Evolutionary conservation across 2,797 vertebrate genomes (phyloP).

Genomic region (Petrocephalus sullivani): DNA sequence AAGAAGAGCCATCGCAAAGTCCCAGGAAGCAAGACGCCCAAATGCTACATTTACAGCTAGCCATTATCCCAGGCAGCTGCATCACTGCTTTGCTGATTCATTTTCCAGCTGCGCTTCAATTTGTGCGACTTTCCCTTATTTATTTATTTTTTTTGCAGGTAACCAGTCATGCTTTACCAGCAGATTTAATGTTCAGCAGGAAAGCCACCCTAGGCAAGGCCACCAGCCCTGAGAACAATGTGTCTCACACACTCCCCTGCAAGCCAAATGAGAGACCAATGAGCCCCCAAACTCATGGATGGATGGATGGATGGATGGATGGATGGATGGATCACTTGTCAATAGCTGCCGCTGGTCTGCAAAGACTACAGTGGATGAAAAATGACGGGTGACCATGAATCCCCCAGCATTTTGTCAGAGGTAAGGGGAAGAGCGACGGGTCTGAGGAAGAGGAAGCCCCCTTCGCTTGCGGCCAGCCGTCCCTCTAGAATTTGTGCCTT

Average conservation of each 20-base stretch:
- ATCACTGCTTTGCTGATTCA: neutral
- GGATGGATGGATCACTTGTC: neutral
- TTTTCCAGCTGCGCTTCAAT: neutral
- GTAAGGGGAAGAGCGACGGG: neutral
- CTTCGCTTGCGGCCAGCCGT: neutral
- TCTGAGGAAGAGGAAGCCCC: neutral
- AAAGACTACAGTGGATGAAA: neutral
- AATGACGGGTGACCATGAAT: neutral
- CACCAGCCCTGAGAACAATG: neutral
- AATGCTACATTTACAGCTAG: neutral
- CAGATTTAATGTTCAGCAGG: neutral
- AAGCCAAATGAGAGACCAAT: neutral
- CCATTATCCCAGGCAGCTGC: neutral
- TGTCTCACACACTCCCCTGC: neutral
- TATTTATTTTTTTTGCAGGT: neutral
- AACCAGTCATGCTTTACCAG: neutral
- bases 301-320: neutral
- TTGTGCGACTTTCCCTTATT: neutral
- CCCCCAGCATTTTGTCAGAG: neutral
- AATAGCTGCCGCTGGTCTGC: neutral
- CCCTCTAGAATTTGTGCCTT: neutral
- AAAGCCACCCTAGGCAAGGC: neutral
- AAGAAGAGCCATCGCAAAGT: neutral
- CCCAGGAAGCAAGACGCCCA: neutral
- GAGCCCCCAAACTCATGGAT: neutral